phyloP scores from a whole-genome alignment of 2,797 vertebrate genomes.

The Pseudocheirus occidentalis region DNA sequence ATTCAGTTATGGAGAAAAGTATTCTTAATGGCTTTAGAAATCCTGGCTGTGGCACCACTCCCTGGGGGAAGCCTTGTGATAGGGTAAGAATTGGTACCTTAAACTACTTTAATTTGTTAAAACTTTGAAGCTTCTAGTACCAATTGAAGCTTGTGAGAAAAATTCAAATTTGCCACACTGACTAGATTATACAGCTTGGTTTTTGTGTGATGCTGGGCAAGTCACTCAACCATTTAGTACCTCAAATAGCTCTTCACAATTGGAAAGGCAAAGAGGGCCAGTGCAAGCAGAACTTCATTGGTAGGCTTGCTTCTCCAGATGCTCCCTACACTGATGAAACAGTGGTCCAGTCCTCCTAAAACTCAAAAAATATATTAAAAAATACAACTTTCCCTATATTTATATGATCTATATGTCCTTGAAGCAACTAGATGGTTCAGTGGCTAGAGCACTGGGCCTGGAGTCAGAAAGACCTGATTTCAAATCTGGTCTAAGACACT shows the following conservation, averaged over 20 bases:
- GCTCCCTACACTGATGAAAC: neutral
- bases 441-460: neutral
- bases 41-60: neutral
- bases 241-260: neutral
- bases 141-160: neutral
- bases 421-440: neutral
- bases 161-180: neutral
- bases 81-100: neutral
- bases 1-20: neutral
- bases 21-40: neutral
- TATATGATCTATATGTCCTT: neutral
- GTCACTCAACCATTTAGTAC: neutral
- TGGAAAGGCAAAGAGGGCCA: neutral
- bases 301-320: neutral
- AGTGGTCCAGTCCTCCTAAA: neutral
- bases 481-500: neutral
- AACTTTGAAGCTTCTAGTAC: neutral
- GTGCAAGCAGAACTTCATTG: neutral
- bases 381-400: neutral
- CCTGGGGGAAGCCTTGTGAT: neutral
- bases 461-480: neutral
- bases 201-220: neutral
- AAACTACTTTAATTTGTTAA: neutral
- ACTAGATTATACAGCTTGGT: neutral
- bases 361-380: neutral